Evolutionary conservation across 2,797 vertebrate genomes (phyloP).

Genomic region (Bradypus variegatus): DNA sequence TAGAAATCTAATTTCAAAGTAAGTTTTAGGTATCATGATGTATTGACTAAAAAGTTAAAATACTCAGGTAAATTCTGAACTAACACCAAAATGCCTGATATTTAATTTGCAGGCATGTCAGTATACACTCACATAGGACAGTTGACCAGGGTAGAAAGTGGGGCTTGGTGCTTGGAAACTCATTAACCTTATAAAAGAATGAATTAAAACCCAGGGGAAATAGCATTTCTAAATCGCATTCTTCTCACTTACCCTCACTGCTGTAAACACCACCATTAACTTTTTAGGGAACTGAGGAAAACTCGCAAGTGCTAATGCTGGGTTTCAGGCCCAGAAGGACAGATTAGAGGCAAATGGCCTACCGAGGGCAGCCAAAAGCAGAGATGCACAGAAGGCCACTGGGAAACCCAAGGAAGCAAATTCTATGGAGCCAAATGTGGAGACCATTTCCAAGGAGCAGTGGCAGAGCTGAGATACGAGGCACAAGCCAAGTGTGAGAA

Average conservation of each 20-base stretch:
- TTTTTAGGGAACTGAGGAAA: not conserved
- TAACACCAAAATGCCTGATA: not conserved
- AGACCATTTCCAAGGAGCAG: not conserved
- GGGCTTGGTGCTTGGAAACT: not conserved
- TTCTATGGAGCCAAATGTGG: not conserved
- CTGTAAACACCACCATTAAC: not conserved
- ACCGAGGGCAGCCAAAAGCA: not conserved
- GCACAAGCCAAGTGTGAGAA: not conserved
- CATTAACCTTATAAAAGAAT: not conserved
- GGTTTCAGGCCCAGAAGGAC: not conserved
- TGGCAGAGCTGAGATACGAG: not conserved
- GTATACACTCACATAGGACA: too few species aligned
- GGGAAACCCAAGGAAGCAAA: not conserved
- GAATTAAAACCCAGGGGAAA: fast-evolving
- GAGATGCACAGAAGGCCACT: fast-evolving
- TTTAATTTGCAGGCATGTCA: not conserved
- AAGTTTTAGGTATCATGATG: not conserved
- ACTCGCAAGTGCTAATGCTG: not conserved
- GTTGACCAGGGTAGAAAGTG: fast-evolving
- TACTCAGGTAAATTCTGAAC: not conserved
- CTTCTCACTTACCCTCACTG: too few species aligned
- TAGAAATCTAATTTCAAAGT: not conserved
- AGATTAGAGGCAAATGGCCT: not conserved
- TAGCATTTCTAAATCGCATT: fast-evolving
- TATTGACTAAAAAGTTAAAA: not conserved